Base-by-base conservation (phyloP, 2,113 vertebrate species). In the Scolopax mira region DNA sequence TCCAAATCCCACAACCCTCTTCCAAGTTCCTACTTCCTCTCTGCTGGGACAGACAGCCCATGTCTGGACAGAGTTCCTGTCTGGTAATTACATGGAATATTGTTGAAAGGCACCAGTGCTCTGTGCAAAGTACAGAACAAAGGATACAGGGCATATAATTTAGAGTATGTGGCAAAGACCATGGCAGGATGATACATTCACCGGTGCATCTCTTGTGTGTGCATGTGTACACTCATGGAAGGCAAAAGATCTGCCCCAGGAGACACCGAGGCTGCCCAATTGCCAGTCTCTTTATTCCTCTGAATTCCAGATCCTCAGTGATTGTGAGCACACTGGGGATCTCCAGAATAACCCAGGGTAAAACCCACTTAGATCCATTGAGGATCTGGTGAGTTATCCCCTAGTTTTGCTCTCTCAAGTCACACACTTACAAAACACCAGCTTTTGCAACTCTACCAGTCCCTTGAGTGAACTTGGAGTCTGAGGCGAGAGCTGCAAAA, bases 211-310 rank as follows among this genome's bases (percentile, higher is more conserved):
- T 11, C 7, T 1, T 1, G 4, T 8, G n/a, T 10, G 1, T 4
- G 33, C 15, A 5, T 2, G 7, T 3, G 13, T 5, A 11, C 1
- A 5, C 2, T 25, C 13, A 2, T 23, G 0, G 21, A 13, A 21
- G 39, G 65, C 14, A 13, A 4, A 15, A 21, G 33, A 41, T 28
- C 51, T 37, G 58, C 33, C 10, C 25, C 71, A 28, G 57, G 52
- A 66, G 74, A 21, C 41, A 10, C 25, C 10, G 1, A 25, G 18
- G 62, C 77, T 54, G 44, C 44, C 17, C 33, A 13, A 31, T 42
- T 8, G 22, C 64, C 30, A 9, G 15, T 16, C 62, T 49, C 41
- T 42, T 39, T 17, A 2, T 22, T 33, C 44, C 57, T 24, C 37
- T 13, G 7, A 51, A 15, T n/a, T 10, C 37, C 5, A 27, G 35